Conservation (phyloP, 1,140 invertebrate species). For the Kradibia gibbosae region DNA sequence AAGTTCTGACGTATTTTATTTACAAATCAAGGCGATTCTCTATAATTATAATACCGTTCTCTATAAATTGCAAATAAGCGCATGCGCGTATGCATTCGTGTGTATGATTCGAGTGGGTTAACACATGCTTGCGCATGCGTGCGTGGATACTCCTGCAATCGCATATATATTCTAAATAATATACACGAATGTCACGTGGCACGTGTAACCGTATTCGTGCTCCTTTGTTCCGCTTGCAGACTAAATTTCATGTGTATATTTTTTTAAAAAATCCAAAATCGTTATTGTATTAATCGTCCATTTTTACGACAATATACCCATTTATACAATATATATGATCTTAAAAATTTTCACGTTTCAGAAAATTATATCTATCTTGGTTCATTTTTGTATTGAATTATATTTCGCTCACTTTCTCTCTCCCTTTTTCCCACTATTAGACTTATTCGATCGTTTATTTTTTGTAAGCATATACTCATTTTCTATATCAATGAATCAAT, state of each 20-base stretch:
- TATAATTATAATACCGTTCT: constrained; percentile 38
- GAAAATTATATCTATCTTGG: constrained; percentile 17
- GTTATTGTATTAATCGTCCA: constrained; percentile 5
- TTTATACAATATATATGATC: constrained; percentile 45
- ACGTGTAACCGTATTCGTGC: not conserved
- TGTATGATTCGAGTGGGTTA: not conserved
- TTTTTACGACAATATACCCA: constrained; percentile 22
- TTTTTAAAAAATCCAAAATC: not conserved
- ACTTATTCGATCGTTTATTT: constrained; percentile 8
- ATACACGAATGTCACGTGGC: too few relatives aligned
- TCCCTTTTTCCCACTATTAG: not conserved
- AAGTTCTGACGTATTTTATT: constrained; percentile 66
- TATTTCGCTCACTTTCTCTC: not conserved
- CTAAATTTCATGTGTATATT: constrained; percentile 10
- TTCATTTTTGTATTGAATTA: not conserved
- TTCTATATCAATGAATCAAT: constrained; percentile 45
- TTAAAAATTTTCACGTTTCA: not conserved
- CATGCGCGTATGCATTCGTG: not conserved
- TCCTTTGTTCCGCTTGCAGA: not conserved
- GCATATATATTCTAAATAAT: not conserved
- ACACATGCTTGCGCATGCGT: not conserved
- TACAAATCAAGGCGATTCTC: constrained; percentile 71
- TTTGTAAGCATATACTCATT: not conserved
- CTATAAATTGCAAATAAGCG: not conserved
- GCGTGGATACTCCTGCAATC: not conserved